Evolutionary conservation across 2,797 vertebrate genomes (phyloP), one percentile per base, ranked within the genome.

Genomic region (Acridotheres tristis): DNA sequence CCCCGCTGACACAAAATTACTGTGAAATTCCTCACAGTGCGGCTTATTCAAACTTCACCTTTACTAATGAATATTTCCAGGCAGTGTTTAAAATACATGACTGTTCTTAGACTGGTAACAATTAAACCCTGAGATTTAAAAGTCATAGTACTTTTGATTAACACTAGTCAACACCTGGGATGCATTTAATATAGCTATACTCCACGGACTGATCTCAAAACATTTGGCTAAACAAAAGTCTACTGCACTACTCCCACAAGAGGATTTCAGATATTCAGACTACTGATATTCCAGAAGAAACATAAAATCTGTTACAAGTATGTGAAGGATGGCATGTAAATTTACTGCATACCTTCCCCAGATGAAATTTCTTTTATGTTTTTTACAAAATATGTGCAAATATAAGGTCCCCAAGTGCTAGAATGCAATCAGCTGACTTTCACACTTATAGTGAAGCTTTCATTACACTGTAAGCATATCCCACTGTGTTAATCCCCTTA

Each of bases 401-500:
- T 61, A 5, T 18, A 57, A 68, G 48, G 51, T 87, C 54, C 34
- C 51, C 77, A 72, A 76, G 20, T 45, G 29, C 47, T 27, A 10
- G 2, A 92, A 85, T 15, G 45, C 36, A 45, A 50, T 95, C 89
- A 82, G 82, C 59, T 89, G 91, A 94, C 88, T 96, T 94, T 96
- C 94, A 96, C 85, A 86, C 82, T 92, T 86, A 55, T 1, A 91
- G 79, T 29, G 55, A 88, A 92, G 89, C 79, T 95, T 94, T 94
- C 93, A 86, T 89, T 96, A 92, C 80, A 86, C 59, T 71, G 26
- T 69, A 92, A 89, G 80, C 63, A 89, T 88, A 94, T 88, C 82
- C 78, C 76, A 89, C 80, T 69, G 76, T 74, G 94, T 72, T 96
- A 96, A 97, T 94, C 87, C 75, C 88, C 38, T 82, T 76, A 96